These are phyloP conservation scores for Helarctos malayanus DNA, from an alignment of 2,797 vertebrate species.

Conservation along the genomic window DNA sequence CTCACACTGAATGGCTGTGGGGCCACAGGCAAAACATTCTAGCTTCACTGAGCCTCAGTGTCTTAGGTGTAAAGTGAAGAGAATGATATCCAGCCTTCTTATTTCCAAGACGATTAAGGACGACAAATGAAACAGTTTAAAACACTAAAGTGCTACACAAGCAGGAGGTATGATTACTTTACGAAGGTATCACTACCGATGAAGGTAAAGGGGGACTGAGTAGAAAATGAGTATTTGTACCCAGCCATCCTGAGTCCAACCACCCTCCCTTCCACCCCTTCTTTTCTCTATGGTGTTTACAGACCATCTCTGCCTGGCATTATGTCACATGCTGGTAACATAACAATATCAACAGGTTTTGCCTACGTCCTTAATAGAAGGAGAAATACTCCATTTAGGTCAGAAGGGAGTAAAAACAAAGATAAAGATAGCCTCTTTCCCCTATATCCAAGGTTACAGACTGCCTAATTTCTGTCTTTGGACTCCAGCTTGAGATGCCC, in stretches of 20 bases:
- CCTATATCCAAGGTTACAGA: background rate
- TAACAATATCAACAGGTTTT: background rate
- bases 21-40: background rate
- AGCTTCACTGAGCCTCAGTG: background rate
- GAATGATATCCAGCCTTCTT: background rate
- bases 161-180: slow-evolving; percentile 23
- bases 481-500: background rate
- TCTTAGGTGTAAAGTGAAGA: background rate
- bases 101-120: background rate
- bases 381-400: background rate
- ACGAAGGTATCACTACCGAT: background rate
- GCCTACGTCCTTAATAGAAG: background rate
- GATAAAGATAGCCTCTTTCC: background rate
- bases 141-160: background rate
- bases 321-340: background rate
- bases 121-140: background rate
- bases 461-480: background rate
- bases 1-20: background rate
- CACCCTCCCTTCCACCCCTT: background rate
- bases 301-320: background rate
- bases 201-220: background rate
- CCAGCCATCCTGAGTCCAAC: background rate
- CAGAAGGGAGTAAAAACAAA: slow-evolving; percentile 2
- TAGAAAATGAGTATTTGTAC: background rate
- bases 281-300: background rate